A percentile compares a stretch with the other conserved stretches of the same genome.
phyloP scores from a whole-genome alignment of 2,797 vertebrate species.

The Hippopotamyrus pictus region DNA sequence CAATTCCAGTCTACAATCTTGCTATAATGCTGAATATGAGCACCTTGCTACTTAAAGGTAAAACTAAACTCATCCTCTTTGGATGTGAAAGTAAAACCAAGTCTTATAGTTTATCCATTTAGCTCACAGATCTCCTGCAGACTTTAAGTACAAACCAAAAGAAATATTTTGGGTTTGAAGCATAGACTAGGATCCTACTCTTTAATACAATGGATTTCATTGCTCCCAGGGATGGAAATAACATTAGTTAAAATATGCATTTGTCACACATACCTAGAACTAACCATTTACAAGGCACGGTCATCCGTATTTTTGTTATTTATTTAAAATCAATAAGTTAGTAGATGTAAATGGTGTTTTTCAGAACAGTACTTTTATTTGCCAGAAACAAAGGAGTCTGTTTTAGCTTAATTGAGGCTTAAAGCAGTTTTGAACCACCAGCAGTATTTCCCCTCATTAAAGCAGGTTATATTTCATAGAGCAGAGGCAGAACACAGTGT shows the following conservation, averaged over 20 bases:
- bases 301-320: background rate
- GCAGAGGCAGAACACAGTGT: background rate
- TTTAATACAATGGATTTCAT: background rate
- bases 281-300: background rate
- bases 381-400: background rate
- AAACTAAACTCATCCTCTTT: background rate
- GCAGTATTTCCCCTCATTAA: background rate
- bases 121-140: background rate
- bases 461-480: background rate
- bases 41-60: background rate
- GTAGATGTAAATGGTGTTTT: background rate
- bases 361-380: background rate
- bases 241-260: background rate
- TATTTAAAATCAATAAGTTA: constrained; percentile 1
- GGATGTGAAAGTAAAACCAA: background rate
- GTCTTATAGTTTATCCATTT: background rate
- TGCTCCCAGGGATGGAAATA: background rate
- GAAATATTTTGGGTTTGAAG: background rate
- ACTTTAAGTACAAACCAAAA: background rate
- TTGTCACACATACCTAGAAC: background rate
- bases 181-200: background rate
- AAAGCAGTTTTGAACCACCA: background rate
- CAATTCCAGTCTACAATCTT: background rate
- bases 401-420: background rate
- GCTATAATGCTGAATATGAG: background rate